Base-by-base conservation (phyloP, 2,113 vertebrate genomes). In the Nestor notabilis region DNA sequence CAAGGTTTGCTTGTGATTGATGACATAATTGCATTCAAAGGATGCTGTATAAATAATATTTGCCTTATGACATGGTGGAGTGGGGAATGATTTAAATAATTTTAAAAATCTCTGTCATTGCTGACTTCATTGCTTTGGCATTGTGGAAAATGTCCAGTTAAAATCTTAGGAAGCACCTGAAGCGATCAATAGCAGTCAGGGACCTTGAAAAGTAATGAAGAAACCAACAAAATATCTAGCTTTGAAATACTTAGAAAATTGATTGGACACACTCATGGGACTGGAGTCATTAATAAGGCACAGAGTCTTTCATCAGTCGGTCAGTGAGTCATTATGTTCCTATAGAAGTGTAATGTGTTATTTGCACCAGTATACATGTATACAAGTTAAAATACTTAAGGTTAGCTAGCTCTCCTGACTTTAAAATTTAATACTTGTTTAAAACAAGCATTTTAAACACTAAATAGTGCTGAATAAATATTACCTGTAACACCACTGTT, bases 1-100 rank as follows among this genome's bases (percentile, higher is more conserved):
- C 70, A 96, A 89, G 83, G 81, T 97, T 96, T 97, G 46, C 68
- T 75, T 95, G 93, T 96, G 76, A 97, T 97, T 97, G 97, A 97
- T 90, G 94, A 85, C 31, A 72, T 87, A 82, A 93, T 77, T 90
- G 44, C 64, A 74, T 89, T 97, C 94, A 97, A 75, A 84, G 89
- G 44, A 89, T 71, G 56, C 44, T 90, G 93, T 95, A 85, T 92
- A 97, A 97, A 96, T 92, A 90, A 94, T 58, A 49, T 92, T 90
- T 88, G 19, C 75, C 58, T 94, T 72, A 58, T 96, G 93, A 93
- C 87, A 85, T 95, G 92, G 90, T 88, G 61, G 83, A 96, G 66
- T 74, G 28, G 70, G 47, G 44, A 93, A 85, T 8, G 43, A 87
- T 83, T 95, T 79, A 89, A 93, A 89, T 85, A 82, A 87, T 91